phyloP scores from a whole-genome alignment of 2,888 invertebrate species.

The Ephialtes manifestator region DNA sequence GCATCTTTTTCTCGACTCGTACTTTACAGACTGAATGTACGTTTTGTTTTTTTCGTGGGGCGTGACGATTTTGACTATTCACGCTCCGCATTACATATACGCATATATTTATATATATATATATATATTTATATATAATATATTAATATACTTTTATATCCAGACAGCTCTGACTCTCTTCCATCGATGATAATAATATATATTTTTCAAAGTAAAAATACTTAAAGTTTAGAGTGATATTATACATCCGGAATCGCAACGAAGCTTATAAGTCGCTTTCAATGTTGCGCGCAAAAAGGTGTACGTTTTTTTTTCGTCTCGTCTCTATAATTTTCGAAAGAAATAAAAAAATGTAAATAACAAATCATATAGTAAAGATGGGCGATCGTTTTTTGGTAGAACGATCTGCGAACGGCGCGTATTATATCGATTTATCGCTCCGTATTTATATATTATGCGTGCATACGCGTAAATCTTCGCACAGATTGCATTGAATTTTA shows the following conservation, averaged over 20 bases:
- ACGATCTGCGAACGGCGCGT: constrained; percentile 58
- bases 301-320: constrained; percentile 37
- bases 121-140: constrained; percentile 74
- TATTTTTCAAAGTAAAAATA: constrained; percentile 73
- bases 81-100: constrained; percentile 62
- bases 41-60: constrained; percentile 1
- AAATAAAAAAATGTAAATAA: constrained; percentile 64
- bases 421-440: constrained; percentile 37
- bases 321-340: constrained; percentile 12
- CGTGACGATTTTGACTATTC: constrained; percentile 64
- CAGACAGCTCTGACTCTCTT: constrained; percentile 77
- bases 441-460: constrained; percentile 54
- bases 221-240: constrained; percentile 73
- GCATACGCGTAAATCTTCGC: constrained; percentile 53
- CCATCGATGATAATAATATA: constrained; percentile 69
- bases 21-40: constrained; percentile 1
- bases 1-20: background rate
- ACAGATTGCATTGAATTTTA: constrained; percentile 69
- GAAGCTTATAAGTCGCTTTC: constrained; percentile 64
- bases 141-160: constrained; percentile 75
- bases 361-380: constrained; percentile 52
- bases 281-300: constrained; percentile 43
- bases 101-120: constrained; percentile 73
- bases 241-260: constrained; percentile 75
- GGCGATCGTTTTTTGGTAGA: constrained; percentile 66